Base-by-base conservation (phyloP, 2,797 vertebrate genomes). In the Chaenodraco wilsoni region DNA sequence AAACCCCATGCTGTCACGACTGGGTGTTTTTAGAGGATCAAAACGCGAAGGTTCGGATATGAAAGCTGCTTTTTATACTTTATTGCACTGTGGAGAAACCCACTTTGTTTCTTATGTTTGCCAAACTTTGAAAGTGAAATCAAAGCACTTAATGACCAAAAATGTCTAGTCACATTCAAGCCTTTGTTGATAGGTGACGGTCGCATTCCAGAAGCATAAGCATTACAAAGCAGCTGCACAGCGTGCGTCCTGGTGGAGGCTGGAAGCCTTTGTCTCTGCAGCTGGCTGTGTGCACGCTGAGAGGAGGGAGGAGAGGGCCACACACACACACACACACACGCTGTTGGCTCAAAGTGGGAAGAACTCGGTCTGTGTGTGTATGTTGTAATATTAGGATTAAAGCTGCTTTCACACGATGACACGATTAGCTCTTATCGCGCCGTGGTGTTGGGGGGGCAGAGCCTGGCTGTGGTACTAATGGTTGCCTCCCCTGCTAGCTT, bases 91-190 rank as follows among this genome's bases (percentile, higher is more conserved):
- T 41, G 12, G 49, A 65, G 8, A 60, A 54, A 37, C 27, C 31
- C n/a, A 46, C 65, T 10, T 0, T 51, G 45, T 15, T 40, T 23
- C 27, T 48, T 55, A 23, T 15, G 17, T 48, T 55, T 11, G 19
- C 66, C 48, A 72, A 57, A 72, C 14, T 4, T 68, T 17, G 45
- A 12, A 41, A 50, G 13, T 68, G 1, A 43, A 57, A 46, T 45
- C 14, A 45, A 43, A 37, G 17, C 17, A n/a, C 13, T 43, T 4
- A 4, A 17, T 45, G 10, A 56, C 23, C 31, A 48, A 64, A 37
- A 72, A 21, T 49, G 6, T 57, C 11, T 27, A 3, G 37, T 48
- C 58, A 21, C 3, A 23, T 51, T 17, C 0, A 23, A 49, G 16
- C 21, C 9, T 37, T 9, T 7, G 15, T 4, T 60, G 12, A 52